Percentiles rank a stretch among this genome's conserved stretches.
phyloP scores from a whole-genome alignment of 2,888 invertebrate species.

The Malthinus seriepunctatus region DNA sequence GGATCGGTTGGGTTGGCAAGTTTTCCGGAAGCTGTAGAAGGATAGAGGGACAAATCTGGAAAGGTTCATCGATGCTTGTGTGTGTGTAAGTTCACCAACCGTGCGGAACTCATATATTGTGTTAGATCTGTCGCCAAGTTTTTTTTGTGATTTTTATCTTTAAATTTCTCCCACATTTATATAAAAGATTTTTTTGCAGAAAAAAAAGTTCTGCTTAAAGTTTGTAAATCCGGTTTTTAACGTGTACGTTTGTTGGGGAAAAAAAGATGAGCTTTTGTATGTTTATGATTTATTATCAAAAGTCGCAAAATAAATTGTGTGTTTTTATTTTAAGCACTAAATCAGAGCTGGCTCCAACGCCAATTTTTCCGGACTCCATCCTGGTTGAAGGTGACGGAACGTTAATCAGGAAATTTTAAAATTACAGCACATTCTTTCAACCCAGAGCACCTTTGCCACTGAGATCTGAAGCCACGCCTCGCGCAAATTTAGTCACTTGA shows the following conservation, averaged over 20 bases:
- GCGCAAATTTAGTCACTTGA: too few relatives aligned
- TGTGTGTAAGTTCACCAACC: constrained; percentile 10
- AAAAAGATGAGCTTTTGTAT: too few relatives aligned
- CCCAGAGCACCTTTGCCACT: too few relatives aligned
- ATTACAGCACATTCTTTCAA: too few relatives aligned
- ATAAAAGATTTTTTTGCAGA: constrained; percentile 16
- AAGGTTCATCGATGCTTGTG: constrained; percentile 14
- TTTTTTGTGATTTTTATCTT: constrained; percentile 28
- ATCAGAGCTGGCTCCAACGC: too few relatives aligned
- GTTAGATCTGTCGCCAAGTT: constrained; percentile 18
- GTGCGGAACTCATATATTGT: constrained; percentile 22
- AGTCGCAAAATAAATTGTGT: too few relatives aligned
- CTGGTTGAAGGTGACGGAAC: too few relatives aligned
- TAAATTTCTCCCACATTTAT: constrained; percentile 23
- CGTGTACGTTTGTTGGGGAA: not conserved
- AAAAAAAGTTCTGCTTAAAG: constrained; percentile 17
- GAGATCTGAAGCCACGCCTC: too few relatives aligned
- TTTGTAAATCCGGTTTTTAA: constrained; percentile 21
- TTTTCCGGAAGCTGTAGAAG: constrained; percentile 17
- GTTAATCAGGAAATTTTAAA: too few relatives aligned
- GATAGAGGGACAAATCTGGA: constrained; percentile 20
- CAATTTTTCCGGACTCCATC: too few relatives aligned
- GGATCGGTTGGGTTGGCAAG: constrained; percentile 14
- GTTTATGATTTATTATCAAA: too few relatives aligned
- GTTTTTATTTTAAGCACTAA: constrained; percentile 6